Evolutionary conservation across 2,888 invertebrate genomes (phyloP).

Genomic region (Ceramica pisi): DNA sequence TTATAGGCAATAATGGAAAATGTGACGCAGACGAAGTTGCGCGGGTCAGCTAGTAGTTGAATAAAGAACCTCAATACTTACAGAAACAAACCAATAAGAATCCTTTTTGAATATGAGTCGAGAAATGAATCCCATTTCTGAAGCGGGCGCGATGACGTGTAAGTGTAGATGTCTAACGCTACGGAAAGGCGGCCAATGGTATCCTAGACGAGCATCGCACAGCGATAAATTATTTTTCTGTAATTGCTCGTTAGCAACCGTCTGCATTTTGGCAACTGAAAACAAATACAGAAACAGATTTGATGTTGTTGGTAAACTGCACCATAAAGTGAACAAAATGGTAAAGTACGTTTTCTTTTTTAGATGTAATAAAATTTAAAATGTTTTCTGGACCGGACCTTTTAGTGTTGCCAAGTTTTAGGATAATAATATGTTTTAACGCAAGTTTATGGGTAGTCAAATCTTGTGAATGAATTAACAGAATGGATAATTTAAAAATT

Average conservation of each 20-base stretch:
- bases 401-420: constrained; percentile 30
- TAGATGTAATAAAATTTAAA: constrained; percentile 6
- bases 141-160: constrained; percentile 95
- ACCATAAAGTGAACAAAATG: constrained; percentile 1
- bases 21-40: too few relatives aligned
- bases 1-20: too few relatives aligned
- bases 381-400: neutral
- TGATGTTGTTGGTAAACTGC: constrained; percentile 3
- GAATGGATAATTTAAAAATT: too few relatives aligned
- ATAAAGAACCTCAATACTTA: constrained; percentile 83
- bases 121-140: constrained; percentile 93
- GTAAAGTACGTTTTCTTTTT: neutral
- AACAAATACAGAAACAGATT: constrained; percentile 40
- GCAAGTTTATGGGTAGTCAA: neutral
- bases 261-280: constrained; percentile 93
- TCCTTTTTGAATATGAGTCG: constrained; percentile 93
- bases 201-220: constrained; percentile 91
- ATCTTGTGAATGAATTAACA: neutral
- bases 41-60: too few relatives aligned
- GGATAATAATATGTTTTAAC: neutral
- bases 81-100: constrained; percentile 96
- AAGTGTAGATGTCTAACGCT: constrained; percentile 96
- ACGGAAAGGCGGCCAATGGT: constrained; percentile 98
- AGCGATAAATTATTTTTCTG: constrained; percentile 85
- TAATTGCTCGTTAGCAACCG: constrained; percentile 85